phyloP scores from a whole-genome alignment of 2,113 vertebrate species.

The Actenoides hombroni region DNA sequence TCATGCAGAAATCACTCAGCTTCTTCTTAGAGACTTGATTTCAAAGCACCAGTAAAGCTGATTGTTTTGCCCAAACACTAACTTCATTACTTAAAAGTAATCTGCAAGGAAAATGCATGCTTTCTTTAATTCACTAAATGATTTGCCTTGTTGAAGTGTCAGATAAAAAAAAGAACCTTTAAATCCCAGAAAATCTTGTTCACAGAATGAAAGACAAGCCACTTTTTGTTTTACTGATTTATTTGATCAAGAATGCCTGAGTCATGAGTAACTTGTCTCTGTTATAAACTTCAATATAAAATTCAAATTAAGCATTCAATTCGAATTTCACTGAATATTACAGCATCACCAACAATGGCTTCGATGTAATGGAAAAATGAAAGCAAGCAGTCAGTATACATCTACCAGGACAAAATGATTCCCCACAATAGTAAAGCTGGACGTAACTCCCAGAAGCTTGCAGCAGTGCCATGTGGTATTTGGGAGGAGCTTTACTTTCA shows the following conservation, averaged over 20 bases:
- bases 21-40: constrained; percentile 11
- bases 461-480: neutral
- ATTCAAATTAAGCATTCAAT: neutral
- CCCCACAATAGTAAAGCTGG: neutral
- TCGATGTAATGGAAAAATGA: neutral
- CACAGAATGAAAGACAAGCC: constrained; percentile 38
- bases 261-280: constrained; percentile 1
- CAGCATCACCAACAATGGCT: neutral
- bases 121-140: constrained; percentile 48
- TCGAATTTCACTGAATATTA: neutral
- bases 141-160: constrained; percentile 27
- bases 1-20: constrained; percentile 26
- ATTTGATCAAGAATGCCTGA: constrained; percentile 36
- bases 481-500: neutral
- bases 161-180: constrained; percentile 58
- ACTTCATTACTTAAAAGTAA: constrained; percentile 57
- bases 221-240: constrained; percentile 39
- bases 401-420: neutral
- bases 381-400: neutral
- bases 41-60: constrained; percentile 22
- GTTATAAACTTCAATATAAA: neutral
- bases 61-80: constrained; percentile 38
- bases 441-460: neutral
- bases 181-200: constrained; percentile 45
- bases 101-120: constrained; percentile 60